A percentile compares a stretch with the other conserved stretches of the same genome.
These are phyloP conservation scores for Neodiprion pinetum DNA, from an alignment of 1,140 invertebrate species.

Conservation along the genomic window DNA sequence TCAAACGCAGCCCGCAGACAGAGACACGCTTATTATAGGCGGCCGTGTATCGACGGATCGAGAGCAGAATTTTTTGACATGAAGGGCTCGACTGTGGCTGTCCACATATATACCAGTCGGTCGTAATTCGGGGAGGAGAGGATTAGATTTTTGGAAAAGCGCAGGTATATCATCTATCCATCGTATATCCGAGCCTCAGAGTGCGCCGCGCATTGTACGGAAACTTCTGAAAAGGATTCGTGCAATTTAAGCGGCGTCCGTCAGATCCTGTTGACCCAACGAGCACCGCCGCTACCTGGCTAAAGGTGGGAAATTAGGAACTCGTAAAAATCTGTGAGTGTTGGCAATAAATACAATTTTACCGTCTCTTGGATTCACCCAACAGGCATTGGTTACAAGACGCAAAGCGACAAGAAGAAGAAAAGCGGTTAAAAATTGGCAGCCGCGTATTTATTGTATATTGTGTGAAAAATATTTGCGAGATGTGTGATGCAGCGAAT, in stretches of 20 bases:
- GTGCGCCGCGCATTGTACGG: conserved; percentile 33
- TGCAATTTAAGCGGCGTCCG: conserved; percentile 38
- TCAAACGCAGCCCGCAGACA: neutral
- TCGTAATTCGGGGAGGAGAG: neutral
- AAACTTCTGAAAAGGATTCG: conserved; percentile 41
- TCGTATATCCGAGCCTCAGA: neutral
- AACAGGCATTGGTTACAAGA: too few species aligned
- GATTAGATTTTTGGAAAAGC: neutral
- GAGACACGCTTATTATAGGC: neutral
- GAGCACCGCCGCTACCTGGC: conserved; percentile 9
- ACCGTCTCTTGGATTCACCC: conserved; percentile 40
- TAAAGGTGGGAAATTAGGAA: conserved; percentile 49
- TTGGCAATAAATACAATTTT: conserved; percentile 56
- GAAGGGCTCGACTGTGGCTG: too few species aligned
- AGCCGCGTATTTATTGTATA: too few species aligned
- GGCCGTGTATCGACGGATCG: neutral
- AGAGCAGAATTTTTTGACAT: neutral
- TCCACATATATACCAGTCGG: neutral
- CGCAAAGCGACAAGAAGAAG: too few species aligned
- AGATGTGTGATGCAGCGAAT: too few species aligned
- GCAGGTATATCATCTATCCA: neutral
- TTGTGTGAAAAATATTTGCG: too few species aligned
- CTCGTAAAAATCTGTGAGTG: conserved; percentile 51
- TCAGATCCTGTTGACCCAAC: conserved; percentile 32
- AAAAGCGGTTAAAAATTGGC: too few species aligned